phyloP scores from a whole-genome alignment of 2,797 vertebrate genomes.

The Tangara arthus region DNA sequence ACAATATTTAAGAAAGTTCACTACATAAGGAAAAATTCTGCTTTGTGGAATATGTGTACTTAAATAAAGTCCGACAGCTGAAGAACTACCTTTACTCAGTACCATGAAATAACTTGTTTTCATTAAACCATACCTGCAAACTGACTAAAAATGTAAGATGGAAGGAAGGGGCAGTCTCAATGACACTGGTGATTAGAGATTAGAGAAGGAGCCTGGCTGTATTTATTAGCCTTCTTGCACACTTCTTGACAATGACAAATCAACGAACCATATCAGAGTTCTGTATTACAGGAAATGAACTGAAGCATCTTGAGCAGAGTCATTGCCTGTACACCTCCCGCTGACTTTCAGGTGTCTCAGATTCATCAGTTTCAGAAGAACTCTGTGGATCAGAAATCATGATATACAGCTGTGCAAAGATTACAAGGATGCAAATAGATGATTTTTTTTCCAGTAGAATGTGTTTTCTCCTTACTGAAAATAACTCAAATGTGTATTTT shows the following conservation, averaged over 20 bases:
- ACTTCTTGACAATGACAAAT: conserved; percentile 3
- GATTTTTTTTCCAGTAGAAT: conserved; percentile 19
- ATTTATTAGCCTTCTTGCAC: conserved; percentile 1
- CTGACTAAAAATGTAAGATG: not conserved
- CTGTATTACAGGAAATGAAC: conserved; percentile 24
- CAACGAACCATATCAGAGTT: not conserved
- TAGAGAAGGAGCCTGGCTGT: not conserved
- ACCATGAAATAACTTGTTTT: not conserved
- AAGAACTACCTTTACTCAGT: not conserved
- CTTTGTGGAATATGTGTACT: not conserved
- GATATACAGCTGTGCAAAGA: conserved; percentile 19
- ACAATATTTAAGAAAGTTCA: not conserved
- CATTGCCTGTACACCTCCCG: not conserved
- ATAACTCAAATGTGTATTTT: conserved; percentile 37
- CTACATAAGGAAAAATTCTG: not conserved
- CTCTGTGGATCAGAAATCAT: conserved; percentile 7
- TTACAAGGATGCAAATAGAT: conserved; percentile 44
- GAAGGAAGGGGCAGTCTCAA: not conserved
- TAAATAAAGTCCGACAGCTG: not conserved
- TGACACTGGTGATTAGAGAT: not conserved
- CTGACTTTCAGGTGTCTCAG: conserved; percentile 18
- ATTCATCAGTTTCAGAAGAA: conserved; percentile 37
- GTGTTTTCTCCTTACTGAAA: conserved; percentile 48
- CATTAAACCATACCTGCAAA: not conserved
- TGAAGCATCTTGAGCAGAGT: not conserved